Evolutionary conservation across 2,888 invertebrate species (phyloP), one percentile per base, ranked within the genome.

Genomic region (Tineola bisselliella): DNA sequence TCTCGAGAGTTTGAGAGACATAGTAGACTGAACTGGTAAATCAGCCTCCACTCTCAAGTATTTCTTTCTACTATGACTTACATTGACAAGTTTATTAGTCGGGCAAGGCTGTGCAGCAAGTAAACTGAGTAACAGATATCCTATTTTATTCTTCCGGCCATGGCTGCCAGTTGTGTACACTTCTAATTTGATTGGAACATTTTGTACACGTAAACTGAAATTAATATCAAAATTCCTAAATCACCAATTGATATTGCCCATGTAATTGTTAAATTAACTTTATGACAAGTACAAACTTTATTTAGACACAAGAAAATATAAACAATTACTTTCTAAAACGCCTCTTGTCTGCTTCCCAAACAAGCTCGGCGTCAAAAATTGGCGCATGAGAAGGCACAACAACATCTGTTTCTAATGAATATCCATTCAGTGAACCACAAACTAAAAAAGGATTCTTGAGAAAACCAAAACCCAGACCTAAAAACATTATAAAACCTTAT

Each of bases 331-430:
- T 90, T 68, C 93, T 88, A 65, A 94, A 86, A 63, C 90, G 88
- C 66, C 89, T 88, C 77, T 92, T 92, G 66, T 92, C 92, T 1
- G 92, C 91, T 75, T 94, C 93, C 94, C 94, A 94, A 60, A 93
- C 90, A 61, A 94, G 88, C 72, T 93, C 92, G 18, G 91, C 92
- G 64, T 91, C 90, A 71, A 93, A 93, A 54, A 88, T 77, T 0
- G 92, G 91, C 61, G 87, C 79, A 57, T 89, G 87, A 31, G 84
- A 81, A 0, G 91, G 86, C 1, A 89, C 82, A 8, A 88, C 87
- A 12, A 89, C 86, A 69, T 93, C 92, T 0, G 93, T 91, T 75
- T 94, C 92, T 67, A 91, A 76, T 70, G 90, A 89, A 65, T 91
- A 89, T 0, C 90, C 90, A 79, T 91, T 90, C 3, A 92, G 74